Evolutionary conservation across 2,888 invertebrate genomes (phyloP).

Genomic region (Agrotis exclamationis): DNA sequence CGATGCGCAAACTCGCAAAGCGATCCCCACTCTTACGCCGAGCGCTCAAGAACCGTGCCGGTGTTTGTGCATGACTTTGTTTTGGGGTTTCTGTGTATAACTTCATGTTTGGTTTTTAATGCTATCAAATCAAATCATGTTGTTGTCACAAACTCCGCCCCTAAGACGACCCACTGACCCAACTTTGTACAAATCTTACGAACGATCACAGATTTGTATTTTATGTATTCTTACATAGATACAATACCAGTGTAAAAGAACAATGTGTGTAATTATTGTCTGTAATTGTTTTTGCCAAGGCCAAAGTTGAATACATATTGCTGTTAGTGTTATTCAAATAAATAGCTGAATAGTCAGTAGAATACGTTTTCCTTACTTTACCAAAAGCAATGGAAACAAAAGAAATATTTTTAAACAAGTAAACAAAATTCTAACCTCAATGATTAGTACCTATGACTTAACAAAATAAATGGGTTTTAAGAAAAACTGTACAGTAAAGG

Average conservation of each 20-base stretch:
- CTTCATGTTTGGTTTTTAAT: no score
- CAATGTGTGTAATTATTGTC: neutral
- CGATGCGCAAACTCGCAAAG: no score
- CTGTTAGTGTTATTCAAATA: neutral
- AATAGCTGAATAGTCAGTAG: neutral
- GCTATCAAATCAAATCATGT: neutral
- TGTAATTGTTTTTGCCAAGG: neutral
- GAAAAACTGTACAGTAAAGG: neutral
- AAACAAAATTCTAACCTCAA: conserved; percentile 68
- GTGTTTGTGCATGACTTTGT: no score
- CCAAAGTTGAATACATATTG: neutral
- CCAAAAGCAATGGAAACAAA: conserved; percentile 4
- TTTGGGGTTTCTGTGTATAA: no score
- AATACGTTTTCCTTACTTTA: neutral
- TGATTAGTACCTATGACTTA: conserved; percentile 3
- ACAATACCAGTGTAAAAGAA: neutral
- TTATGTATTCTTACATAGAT: neutral
- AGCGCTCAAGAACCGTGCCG: no score
- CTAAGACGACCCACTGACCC: no score
- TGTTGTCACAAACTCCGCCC: no score
- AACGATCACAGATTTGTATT: neutral
- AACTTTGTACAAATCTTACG: neutral
- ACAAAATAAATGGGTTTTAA: neutral
- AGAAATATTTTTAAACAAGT: conserved; percentile 22
- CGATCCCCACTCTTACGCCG: no score